These are phyloP conservation scores for Psylliodes chrysocephalus DNA, from an alignment of 2,888 invertebrate species.

Conservation along the genomic window DNA sequence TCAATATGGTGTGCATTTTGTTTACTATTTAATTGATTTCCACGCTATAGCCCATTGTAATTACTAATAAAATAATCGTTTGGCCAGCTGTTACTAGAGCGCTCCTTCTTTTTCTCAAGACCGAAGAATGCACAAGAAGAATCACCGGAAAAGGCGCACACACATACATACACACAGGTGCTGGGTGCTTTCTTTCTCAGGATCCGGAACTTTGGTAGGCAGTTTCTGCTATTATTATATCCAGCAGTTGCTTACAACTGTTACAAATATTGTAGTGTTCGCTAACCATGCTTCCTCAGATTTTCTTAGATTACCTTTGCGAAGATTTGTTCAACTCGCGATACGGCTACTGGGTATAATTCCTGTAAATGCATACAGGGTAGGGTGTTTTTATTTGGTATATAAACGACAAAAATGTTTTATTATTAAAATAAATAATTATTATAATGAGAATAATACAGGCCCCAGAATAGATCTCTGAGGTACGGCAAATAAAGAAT, in stretches of 20 bases:
- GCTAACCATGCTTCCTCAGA: conserved; percentile 61
- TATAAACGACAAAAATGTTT: too few species aligned
- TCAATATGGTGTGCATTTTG: too few species aligned
- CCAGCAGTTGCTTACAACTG: conserved; percentile 52
- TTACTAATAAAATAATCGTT: not conserved
- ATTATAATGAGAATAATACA: too few species aligned
- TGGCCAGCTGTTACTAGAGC: conserved; percentile 8
- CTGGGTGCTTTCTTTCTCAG: too few species aligned
- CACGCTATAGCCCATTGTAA: too few species aligned
- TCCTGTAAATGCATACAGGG: too few species aligned
- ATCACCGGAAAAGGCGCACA: conserved; percentile 54
- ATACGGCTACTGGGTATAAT: conserved; percentile 12
- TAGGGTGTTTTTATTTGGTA: too few species aligned
- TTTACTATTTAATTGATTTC: too few species aligned
- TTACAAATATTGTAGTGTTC: conserved; percentile 41
- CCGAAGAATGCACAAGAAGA: conserved; percentile 49
- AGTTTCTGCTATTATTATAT: conserved; percentile 46
- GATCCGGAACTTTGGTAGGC: conserved; percentile 61
- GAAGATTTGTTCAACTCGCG: conserved; percentile 46
- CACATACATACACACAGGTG: too few species aligned
- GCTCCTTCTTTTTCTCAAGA: conserved; percentile 42
- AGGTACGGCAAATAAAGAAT: too few species aligned
- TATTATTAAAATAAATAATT: too few species aligned
- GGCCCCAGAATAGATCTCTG: too few species aligned
- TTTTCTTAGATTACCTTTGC: conserved; percentile 57